Conservation (phyloP, 1,140 invertebrate genomes). For the Atopsyche davidsoni region DNA sequence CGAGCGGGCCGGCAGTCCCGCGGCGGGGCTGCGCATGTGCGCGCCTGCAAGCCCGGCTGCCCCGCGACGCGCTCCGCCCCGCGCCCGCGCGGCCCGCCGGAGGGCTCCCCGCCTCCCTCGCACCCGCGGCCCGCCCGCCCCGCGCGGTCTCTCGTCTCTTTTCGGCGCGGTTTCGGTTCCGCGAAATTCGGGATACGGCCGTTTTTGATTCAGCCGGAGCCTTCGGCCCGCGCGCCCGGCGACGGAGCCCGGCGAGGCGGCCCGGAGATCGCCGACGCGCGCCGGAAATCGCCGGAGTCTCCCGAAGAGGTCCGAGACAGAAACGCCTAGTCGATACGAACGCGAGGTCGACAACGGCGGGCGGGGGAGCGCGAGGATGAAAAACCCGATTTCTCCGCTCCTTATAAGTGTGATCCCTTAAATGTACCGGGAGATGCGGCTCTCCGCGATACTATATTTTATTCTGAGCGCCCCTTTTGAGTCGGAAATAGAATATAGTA, state of each 20-base stretch:
- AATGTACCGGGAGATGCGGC: too few species aligned
- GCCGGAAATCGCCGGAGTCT: conserved; percentile 35
- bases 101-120: conserved; percentile 23
- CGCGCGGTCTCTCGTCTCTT: conserved; percentile 21
- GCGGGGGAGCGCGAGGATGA: conserved; percentile 12
- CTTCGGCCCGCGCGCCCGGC: conserved; percentile 30
- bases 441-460: too few species aligned
- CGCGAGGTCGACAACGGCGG: conserved; percentile 45
- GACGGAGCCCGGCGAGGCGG: conserved; percentile 35
- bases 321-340: conserved; percentile 46
- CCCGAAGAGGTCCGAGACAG: conserved; percentile 9
- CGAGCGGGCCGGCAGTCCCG: conserved; percentile 24
- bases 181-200: background rate
- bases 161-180: conserved; percentile 30
- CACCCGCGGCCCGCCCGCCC: conserved; percentile 23
- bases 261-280: conserved; percentile 34
- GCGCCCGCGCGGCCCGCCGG: conserved; percentile 29
- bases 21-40: conserved; percentile 26
- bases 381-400: conserved; percentile 8
- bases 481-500: too few species aligned
- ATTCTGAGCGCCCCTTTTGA: too few species aligned
- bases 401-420: too few species aligned
- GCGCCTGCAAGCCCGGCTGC: conserved; percentile 33
- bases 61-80: conserved; percentile 32
- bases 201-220: conserved; percentile 18